Evolutionary conservation across 2,888 invertebrate genomes (phyloP).

Genomic region (Dasysyrphus tricinctus): DNA sequence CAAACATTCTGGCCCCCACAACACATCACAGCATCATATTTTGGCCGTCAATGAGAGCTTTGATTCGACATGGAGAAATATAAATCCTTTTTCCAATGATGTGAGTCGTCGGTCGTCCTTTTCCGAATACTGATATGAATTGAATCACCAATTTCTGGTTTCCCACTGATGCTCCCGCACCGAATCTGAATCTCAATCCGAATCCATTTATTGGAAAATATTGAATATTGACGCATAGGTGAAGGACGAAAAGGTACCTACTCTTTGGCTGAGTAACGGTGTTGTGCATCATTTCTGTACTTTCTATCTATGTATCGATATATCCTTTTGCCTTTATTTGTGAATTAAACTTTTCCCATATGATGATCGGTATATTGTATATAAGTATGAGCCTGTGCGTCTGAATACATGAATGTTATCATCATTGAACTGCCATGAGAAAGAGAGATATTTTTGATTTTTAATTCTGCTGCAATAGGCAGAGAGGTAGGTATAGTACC

Average conservation of each 20-base stretch:
- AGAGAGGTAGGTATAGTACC: too few species aligned
- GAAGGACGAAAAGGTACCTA: conserved; percentile 13
- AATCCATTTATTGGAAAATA: conserved; percentile 67
- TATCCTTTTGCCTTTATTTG: conserved; percentile 31
- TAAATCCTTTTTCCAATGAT: conserved; percentile 32
- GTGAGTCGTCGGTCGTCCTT: conserved; percentile 52
- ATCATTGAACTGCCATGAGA: conserved; percentile 20
- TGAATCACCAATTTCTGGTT: conserved; percentile 70
- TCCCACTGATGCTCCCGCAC: conserved; percentile 9
- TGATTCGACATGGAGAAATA: conserved; percentile 24
- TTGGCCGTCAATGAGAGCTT: conserved; percentile 39
- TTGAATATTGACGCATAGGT: conserved; percentile 66
- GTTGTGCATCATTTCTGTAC: not conserved
- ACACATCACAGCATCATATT: not conserved
- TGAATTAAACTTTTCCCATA: conserved; percentile 1
- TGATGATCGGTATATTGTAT: not conserved
- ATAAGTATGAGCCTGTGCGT: conserved; percentile 27
- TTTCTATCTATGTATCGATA: not conserved
- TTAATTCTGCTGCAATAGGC: conserved; percentile 36
- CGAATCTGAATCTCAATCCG: conserved; percentile 3
- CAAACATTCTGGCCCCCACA: not conserved
- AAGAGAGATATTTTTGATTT: conserved; percentile 31
- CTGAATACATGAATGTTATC: conserved; percentile 61
- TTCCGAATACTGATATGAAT: conserved; percentile 63
- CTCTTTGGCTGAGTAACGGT: not conserved